Conservation (phyloP, 2,797 vertebrate species). For the Tinamus major region DNA sequence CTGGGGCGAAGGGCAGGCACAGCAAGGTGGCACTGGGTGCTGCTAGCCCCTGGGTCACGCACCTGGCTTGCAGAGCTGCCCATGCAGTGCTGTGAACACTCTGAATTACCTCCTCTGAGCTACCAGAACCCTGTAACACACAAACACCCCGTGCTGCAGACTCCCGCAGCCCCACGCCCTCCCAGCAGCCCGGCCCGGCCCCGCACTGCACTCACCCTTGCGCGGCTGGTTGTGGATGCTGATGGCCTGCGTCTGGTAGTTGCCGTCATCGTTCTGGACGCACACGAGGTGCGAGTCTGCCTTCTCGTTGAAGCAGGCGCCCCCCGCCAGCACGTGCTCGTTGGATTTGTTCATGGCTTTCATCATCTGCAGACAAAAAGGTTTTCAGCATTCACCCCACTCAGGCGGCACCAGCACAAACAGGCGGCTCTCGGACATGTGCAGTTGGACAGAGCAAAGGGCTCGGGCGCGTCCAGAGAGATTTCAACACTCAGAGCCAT, state of each 20-base stretch:
- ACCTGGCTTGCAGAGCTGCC: background rate
- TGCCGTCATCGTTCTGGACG: conserved; percentile 97
- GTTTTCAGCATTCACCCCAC: background rate
- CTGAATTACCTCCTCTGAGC: background rate
- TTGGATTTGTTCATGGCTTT: conserved; percentile 99
- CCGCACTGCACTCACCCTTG: conserved; percentile 83
- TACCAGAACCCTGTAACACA: background rate
- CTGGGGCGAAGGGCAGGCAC: background rate
- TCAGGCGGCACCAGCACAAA: background rate
- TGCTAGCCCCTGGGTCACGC: rapidly evolving
- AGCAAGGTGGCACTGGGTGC: rapidly evolving
- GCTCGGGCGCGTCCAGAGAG: background rate
- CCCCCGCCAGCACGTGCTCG: conserved; percentile 96
- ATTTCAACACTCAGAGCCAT: background rate
- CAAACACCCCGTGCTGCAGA: background rate
- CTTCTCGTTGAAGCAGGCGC: conserved; percentile 94
- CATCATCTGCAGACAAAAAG: conserved; percentile 88
- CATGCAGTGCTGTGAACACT: rapidly evolving
- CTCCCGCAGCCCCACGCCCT: background rate
- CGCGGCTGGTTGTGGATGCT: conserved; percentile 98
- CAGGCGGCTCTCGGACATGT: background rate
- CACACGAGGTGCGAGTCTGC: conserved; percentile 98
- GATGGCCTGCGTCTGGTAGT: conserved; percentile 99
- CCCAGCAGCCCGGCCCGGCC: too few relatives aligned
- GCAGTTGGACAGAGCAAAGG: background rate